A percentile compares a stretch with the other conserved stretches of the same genome.
Conservation (phyloP, 2,888 invertebrate genomes). For the Sympetrum striolatum region DNA sequence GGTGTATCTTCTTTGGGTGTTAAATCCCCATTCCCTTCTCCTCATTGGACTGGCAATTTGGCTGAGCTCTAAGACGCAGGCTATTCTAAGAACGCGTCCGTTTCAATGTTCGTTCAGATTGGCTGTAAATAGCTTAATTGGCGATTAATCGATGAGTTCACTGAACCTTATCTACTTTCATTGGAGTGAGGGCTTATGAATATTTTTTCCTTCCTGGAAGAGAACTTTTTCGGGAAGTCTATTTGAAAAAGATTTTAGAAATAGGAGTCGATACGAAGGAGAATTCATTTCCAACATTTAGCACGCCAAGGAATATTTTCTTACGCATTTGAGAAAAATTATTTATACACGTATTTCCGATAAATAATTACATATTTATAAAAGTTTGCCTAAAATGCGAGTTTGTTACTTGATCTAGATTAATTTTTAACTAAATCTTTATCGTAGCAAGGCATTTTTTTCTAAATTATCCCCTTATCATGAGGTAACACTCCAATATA, state of each 20-base stretch:
- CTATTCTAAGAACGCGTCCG: not conserved
- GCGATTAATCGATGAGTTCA: not conserved
- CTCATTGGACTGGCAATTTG: not conserved
- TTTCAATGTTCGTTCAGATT: not conserved
- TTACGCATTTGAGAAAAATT: too few species aligned
- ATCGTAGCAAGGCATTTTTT: too few species aligned
- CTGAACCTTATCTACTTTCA: not conserved
- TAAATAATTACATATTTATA: too few species aligned
- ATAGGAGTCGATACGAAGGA: not conserved
- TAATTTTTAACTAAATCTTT: too few species aligned
- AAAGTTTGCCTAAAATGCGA: too few species aligned
- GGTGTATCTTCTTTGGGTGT: not conserved
- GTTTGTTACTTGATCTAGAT: too few species aligned
- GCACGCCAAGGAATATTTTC: too few species aligned
- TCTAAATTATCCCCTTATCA: too few species aligned
- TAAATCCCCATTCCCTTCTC: not conserved
- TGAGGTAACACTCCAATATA: too few species aligned
- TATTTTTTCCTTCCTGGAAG: not conserved
- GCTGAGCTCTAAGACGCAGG: not conserved
- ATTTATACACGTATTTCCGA: too few species aligned
- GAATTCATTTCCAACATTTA: too few species aligned
- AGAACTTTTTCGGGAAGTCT: not conserved
- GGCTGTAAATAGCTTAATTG: not conserved
- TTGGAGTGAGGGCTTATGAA: not conserved
- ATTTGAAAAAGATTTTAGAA: not conserved